phyloP scores from a whole-genome alignment of 2,888 invertebrate species.

The Caenorhabditis uteleia region DNA sequence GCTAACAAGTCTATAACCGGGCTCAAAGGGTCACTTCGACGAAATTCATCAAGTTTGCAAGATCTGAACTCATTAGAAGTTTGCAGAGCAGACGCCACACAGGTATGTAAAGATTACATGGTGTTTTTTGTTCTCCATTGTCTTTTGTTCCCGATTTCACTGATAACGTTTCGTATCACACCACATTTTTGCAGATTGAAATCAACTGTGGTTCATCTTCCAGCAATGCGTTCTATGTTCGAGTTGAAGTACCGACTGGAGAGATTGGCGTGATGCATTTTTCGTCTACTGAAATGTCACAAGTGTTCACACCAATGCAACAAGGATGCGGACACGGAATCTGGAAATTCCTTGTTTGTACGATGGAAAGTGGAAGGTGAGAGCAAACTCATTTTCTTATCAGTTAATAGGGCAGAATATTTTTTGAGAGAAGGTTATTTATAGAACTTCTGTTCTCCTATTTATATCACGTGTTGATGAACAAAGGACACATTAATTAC shows the following conservation, averaged over 20 bases:
- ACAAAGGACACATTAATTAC: too few relatives aligned
- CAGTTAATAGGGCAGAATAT: background rate
- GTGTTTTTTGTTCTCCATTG: background rate
- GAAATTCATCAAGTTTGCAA: constrained; percentile 34
- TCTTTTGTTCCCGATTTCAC: background rate
- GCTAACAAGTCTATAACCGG: constrained; percentile 25
- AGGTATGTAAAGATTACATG: constrained; percentile 7
- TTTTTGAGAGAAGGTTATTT: background rate
- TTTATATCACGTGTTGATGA: too few relatives aligned
- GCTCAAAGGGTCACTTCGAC: constrained; percentile 28
- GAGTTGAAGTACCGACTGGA: constrained; percentile 54
- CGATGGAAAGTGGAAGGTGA: constrained; percentile 32
- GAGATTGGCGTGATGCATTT: constrained; percentile 50
- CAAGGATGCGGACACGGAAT: constrained; percentile 58
- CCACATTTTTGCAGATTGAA: constrained; percentile 51
- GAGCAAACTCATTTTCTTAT: constrained; percentile 1
- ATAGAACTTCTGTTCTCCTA: too few relatives aligned
- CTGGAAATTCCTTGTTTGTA: constrained; percentile 53
- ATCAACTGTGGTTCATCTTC: constrained; percentile 50
- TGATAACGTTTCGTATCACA: too few relatives aligned
- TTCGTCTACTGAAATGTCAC: constrained; percentile 35
- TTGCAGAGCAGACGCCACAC: constrained; percentile 30
- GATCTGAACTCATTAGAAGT: constrained; percentile 19
- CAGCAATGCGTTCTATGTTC: constrained; percentile 39
- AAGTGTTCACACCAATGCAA: constrained; percentile 47